Base-by-base conservation (phyloP, 2,797 vertebrate species). In the Capromys pilorides region DNA sequence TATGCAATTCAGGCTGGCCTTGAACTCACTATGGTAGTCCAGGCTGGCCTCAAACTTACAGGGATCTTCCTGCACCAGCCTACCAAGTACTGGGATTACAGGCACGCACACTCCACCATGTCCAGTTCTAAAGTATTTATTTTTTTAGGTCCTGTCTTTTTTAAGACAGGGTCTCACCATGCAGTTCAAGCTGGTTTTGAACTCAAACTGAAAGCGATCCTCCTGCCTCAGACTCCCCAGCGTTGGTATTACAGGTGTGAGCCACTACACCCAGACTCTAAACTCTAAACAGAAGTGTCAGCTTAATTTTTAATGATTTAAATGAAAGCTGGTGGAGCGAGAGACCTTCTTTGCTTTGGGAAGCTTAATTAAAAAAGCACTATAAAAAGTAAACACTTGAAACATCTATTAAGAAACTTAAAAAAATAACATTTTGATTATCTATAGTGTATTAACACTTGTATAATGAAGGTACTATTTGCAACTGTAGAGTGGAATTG, bases 361-460 rank as follows among this genome's bases (percentile, higher is more conserved):
- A 91, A 94, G 81, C 57, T 67, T 54, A 86, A 73, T 61, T 26
- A 22, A 69, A 69, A 67, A 36, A 85, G 2, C 8, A 90, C 2
- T 16, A 71, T 77, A 5, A 78, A 7, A 92, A 93, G 67, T 13
- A 93, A 93, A 82, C 79, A 92, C 24, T 93, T 69, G 77, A 88
- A 82, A 86, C 3, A 91, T 45, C 31, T 85, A 13, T 19, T n/a
- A 71, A 88, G 66, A 82, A 92, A 6, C 49, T 85, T 90, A 49
- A 92, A 87, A n/a, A n/a, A n/a, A n/a, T 45, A 85, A 94, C 33
- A n/a, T 67, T 6, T 67, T 93, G 77, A 91, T 89, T 83, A 51
- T 95, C 62, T 33, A 67, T 4, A 89, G 49, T 66, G 94, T 26
- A 78, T 57, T 78, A 77, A 67, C 28, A 78, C 11, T 45, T 71